Percentiles rank a stretch among this genome's conserved stretches.
These are phyloP conservation scores for Rhogogaster chlorosoma DNA, from an alignment of 2,888 invertebrate genomes.

Conservation along the genomic window DNA sequence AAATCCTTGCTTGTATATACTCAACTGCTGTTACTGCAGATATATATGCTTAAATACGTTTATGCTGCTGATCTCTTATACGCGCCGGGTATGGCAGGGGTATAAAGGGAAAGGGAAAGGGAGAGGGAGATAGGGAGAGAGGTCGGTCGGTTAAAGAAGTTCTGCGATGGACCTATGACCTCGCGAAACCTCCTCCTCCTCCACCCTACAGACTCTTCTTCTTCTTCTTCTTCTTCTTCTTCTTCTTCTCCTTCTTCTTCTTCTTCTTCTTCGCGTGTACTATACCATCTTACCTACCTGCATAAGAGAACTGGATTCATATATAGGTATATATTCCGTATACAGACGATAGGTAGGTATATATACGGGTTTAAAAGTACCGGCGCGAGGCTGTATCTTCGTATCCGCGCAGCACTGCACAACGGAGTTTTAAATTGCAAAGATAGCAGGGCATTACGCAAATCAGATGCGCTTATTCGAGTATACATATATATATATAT, in stretches of 20 bases:
- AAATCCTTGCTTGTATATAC: too few relatives aligned
- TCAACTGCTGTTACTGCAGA: neutral
- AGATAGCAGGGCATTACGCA: conserved; percentile 52
- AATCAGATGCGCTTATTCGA: conserved; percentile 49
- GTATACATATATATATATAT: neutral
- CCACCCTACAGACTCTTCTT: neutral
- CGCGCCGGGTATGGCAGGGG: neutral
- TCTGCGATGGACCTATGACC: conserved; percentile 1
- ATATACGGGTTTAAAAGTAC: neutral
- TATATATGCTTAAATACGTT: conserved; percentile 21
- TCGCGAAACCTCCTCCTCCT: neutral
- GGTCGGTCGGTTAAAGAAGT: neutral
- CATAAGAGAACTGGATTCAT: neutral
- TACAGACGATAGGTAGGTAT: neutral
- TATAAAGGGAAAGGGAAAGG: neutral
- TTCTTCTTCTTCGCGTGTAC: neutral
- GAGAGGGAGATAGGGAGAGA: neutral
- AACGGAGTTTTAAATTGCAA: conserved; percentile 71
- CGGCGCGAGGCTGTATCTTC: neutral
- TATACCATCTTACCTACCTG: too few relatives aligned
- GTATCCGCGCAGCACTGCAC: conserved; percentile 53
- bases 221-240: too few relatives aligned
- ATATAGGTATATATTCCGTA: neutral
- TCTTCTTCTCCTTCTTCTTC: too few relatives aligned
- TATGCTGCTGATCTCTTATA: conserved; percentile 4